Evolutionary conservation across 2,113 vertebrate genomes (phyloP).

Genomic region (Emydocephalus ijimae): DNA sequence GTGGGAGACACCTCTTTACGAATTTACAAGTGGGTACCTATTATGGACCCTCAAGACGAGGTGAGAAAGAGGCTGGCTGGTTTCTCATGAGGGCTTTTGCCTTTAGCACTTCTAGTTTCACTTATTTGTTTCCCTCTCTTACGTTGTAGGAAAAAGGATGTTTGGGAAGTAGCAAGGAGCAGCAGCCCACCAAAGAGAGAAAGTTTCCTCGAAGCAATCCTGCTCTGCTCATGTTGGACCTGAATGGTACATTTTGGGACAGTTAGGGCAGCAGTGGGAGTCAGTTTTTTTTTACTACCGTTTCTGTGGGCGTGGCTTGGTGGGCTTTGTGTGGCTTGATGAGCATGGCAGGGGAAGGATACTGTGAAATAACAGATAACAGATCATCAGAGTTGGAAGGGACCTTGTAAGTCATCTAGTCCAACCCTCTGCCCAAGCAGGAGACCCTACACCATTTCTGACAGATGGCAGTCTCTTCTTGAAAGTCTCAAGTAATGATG

Average conservation of each 20-base stretch:
- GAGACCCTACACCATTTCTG: too few species aligned
- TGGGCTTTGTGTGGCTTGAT: too few species aligned
- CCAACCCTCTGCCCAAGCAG: too few species aligned
- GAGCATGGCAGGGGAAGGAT: too few species aligned
- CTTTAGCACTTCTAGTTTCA: not conserved
- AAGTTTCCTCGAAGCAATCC: conserved; percentile 48
- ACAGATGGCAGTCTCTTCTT: too few species aligned
- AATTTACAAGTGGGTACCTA: conserved; percentile 72
- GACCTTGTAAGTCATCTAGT: too few species aligned
- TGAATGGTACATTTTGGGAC: conserved; percentile 59
- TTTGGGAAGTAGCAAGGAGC: conserved; percentile 51
- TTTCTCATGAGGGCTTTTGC: not conserved
- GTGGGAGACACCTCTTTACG: conserved; percentile 69
- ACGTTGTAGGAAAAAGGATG: conserved; percentile 49
- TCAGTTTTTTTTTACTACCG: too few species aligned
- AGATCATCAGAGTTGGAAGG: too few species aligned
- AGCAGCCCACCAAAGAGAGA: conserved; percentile 55
- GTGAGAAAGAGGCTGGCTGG: conserved; percentile 23
- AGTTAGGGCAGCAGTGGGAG: too few species aligned
- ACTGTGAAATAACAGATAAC: too few species aligned
- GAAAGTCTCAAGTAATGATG: too few species aligned
- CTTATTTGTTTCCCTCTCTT: not conserved
- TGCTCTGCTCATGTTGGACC: conserved; percentile 65
- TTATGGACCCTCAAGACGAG: conserved; percentile 69
- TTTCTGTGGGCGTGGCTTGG: too few species aligned